Percentiles rank a stretch among this genome's conserved stretches.
Evolutionary conservation across 2,113 vertebrate genomes (phyloP).

Genomic region (Tupaia chinensis): DNA sequence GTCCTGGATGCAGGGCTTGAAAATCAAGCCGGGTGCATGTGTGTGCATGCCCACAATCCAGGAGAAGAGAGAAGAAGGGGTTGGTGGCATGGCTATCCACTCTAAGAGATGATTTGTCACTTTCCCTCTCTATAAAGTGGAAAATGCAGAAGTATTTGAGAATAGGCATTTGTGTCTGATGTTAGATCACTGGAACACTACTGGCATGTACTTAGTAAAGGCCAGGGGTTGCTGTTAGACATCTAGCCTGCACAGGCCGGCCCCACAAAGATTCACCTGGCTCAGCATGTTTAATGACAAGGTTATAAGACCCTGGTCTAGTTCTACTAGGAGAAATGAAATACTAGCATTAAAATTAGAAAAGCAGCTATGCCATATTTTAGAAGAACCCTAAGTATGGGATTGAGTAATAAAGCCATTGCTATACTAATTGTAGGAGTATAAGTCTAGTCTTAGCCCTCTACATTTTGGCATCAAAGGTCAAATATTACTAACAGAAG

Average conservation of each 20-base stretch:
- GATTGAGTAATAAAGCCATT: too few relatives aligned
- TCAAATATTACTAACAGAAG: background rate
- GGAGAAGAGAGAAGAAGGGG: too few relatives aligned
- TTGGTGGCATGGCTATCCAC: too few relatives aligned
- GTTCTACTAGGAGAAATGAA: background rate
- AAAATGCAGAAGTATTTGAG: background rate
- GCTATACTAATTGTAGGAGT: background rate
- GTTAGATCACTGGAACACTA: background rate
- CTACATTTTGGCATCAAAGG: background rate
- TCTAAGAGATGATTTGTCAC: too few relatives aligned
- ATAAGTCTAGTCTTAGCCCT: background rate
- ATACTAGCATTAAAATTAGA: background rate
- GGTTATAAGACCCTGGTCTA: background rate
- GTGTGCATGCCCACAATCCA: too few relatives aligned
- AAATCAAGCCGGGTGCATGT: too few relatives aligned
- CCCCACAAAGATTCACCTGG: background rate
- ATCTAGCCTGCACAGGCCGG: background rate
- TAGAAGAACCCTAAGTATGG: background rate
- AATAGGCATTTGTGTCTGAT: background rate
- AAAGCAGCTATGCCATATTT: background rate
- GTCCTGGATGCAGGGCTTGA: too few relatives aligned
- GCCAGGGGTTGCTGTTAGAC: background rate
- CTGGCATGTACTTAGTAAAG: background rate
- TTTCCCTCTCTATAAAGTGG: background rate
- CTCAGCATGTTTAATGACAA: background rate